Conservation (phyloP, 2,888 invertebrate species). For the Xanthostigma xanthostigma region DNA sequence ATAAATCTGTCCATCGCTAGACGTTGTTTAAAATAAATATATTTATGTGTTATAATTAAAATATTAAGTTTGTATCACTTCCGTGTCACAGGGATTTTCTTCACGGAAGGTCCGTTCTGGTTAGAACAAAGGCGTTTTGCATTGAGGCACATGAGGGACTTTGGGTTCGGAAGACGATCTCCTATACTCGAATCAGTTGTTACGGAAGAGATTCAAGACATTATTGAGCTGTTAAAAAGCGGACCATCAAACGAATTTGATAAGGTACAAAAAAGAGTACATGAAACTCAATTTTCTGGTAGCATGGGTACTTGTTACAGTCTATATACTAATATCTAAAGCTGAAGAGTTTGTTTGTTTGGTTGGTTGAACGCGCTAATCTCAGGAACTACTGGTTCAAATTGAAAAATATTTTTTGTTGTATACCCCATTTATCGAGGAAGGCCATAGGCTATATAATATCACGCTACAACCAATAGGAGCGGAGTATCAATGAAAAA, state of each 20-base stretch:
- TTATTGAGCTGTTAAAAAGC: constrained; percentile 31
- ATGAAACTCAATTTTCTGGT: too few relatives aligned
- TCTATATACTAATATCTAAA: too few relatives aligned
- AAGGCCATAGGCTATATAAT: too few relatives aligned
- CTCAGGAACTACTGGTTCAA: too few relatives aligned
- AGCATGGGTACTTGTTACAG: too few relatives aligned
- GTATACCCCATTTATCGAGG: too few relatives aligned
- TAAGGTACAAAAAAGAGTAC: constrained; percentile 15
- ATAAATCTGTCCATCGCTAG: background rate
- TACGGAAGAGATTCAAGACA: constrained; percentile 29
- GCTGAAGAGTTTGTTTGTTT: too few relatives aligned
- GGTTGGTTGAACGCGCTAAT: too few relatives aligned
- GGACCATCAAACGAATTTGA: constrained; percentile 32
- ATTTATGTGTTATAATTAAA: background rate
- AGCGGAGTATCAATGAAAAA: too few relatives aligned
- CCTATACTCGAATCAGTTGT: constrained; percentile 33
- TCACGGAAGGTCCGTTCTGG: constrained; percentile 48
- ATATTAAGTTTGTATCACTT: constrained; percentile 2
- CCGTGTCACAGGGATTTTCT: constrained; percentile 41
- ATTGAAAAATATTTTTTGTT: too few relatives aligned
- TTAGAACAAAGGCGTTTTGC: constrained; percentile 50
- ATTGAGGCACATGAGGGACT: constrained; percentile 47
- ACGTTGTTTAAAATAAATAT: too few relatives aligned
- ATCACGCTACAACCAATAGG: too few relatives aligned
- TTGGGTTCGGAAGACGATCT: constrained; percentile 50